Evolutionary conservation across 2,888 invertebrate genomes (phyloP).

Genomic region (Drosophila kokeensis): DNA sequence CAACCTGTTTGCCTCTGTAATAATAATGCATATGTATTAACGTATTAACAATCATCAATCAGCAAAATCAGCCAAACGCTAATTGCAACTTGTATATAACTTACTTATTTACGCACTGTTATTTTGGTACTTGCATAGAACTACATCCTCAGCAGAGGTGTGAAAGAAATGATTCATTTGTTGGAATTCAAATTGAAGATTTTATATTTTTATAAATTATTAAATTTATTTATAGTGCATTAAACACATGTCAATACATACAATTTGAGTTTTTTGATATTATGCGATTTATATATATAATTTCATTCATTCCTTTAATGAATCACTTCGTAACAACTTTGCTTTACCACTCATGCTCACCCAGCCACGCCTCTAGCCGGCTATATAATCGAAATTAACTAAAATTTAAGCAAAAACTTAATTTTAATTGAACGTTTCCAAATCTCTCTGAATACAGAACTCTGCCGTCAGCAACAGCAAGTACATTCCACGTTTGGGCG

Average conservation of each 20-base stretch:
- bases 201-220: neutral
- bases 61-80: slow-evolving; percentile 19
- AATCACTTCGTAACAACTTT: neutral
- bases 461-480: slow-evolving; percentile 86
- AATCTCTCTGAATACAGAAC: slow-evolving; percentile 72
- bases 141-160: slow-evolving; percentile 14
- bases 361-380: slow-evolving; percentile 24
- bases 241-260: neutral
- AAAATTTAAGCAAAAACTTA: neutral
- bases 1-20: slow-evolving; percentile 8
- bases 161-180: slow-evolving; percentile 12
- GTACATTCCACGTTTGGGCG: slow-evolving; percentile 87
- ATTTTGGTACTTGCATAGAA: slow-evolving; percentile 77
- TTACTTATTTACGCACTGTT: slow-evolving; percentile 72
- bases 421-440: neutral
- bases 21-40: slow-evolving; percentile 16
- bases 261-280: neutral
- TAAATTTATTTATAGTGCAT: neutral
- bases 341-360: slow-evolving; percentile 5
- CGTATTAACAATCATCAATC: slow-evolving; percentile 34
- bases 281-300: too few relatives aligned
- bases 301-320: neutral
- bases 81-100: slow-evolving; percentile 62
- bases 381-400: neutral
- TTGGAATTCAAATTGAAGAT: neutral